Evolutionary conservation across 2,888 invertebrate species (phyloP).

Genomic region (Adineta ricciae): DNA sequence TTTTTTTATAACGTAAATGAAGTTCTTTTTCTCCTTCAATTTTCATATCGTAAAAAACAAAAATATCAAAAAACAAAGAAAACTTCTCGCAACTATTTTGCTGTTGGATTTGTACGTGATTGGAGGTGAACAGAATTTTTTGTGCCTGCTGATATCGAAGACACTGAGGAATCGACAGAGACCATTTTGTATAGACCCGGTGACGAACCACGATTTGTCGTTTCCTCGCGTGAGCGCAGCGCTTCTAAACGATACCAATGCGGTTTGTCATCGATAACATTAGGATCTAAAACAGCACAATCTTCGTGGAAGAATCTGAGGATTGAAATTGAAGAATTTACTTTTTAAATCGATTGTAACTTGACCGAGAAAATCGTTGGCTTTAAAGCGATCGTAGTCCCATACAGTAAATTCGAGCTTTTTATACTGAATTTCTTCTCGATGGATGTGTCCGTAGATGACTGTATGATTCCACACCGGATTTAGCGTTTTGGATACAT

Average conservation of each 20-base stretch:
- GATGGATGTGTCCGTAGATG: slow-evolving; percentile 54
- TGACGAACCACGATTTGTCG: slow-evolving; percentile 16
- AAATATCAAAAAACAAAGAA: not conserved
- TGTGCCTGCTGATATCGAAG: not conserved
- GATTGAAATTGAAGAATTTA: slow-evolving; percentile 37
- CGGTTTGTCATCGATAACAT: not conserved
- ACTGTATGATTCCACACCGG: slow-evolving; percentile 59
- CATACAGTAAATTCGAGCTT: slow-evolving; percentile 57
- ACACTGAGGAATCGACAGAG: not conserved
- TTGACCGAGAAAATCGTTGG: slow-evolving; percentile 56
- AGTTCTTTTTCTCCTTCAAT: too few species aligned
- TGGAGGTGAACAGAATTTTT: not conserved
- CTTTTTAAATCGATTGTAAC: slow-evolving; percentile 51
- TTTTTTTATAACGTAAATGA: too few species aligned
- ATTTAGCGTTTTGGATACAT: slow-evolving; percentile 53
- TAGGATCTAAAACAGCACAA: not conserved
- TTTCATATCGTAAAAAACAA: not conserved
- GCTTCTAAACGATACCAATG: slow-evolving; percentile 19
- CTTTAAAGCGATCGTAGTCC: slow-evolving; percentile 56
- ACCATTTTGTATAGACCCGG: not conserved
- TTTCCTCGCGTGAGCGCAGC: not conserved
- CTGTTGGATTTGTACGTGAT: not conserved
- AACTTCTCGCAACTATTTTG: not conserved
- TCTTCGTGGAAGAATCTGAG: too few species aligned
- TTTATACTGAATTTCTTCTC: slow-evolving; percentile 51